Percentiles rank a stretch among this genome's conserved stretches.
phyloP scores from a whole-genome alignment of 2,888 invertebrate genomes.

The Dryocosmus kuriphilus region DNA sequence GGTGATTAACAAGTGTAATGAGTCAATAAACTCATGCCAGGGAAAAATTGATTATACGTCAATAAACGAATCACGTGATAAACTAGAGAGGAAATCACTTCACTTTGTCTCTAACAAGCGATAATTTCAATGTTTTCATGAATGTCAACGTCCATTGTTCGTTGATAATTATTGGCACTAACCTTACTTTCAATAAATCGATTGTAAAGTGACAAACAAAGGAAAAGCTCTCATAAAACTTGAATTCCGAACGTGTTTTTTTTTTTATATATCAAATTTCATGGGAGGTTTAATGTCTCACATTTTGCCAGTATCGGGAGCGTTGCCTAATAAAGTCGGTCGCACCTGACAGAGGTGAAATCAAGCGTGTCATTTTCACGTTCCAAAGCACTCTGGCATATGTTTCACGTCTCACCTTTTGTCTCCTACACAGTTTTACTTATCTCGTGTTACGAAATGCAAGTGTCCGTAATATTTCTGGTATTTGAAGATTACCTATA shows the following conservation, averaged over 20 bases:
- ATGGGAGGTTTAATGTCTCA: slow-evolving; percentile 19
- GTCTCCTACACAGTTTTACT: background rate
- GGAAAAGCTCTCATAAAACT: slow-evolving; percentile 12
- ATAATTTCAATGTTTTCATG: slow-evolving; percentile 17
- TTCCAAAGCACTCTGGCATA: slow-evolving; percentile 23
- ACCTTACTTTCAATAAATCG: background rate
- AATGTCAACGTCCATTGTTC: slow-evolving; percentile 32
- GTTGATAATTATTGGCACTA: background rate
- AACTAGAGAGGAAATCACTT: slow-evolving; percentile 6
- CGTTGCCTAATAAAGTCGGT: slow-evolving; percentile 30
- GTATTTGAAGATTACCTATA: background rate
- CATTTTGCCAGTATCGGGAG: slow-evolving; percentile 6
- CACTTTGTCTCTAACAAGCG: background rate
- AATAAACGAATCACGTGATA: background rate
- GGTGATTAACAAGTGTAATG: slow-evolving; percentile 27
- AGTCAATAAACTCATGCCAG: slow-evolving; percentile 31
- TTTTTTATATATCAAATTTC: slow-evolving; percentile 25
- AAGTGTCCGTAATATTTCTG: too few species aligned
- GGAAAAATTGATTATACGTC: slow-evolving; percentile 9
- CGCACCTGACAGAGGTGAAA: slow-evolving; percentile 34
- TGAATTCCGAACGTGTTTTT: slow-evolving; percentile 12
- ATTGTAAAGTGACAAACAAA: slow-evolving; percentile 22
- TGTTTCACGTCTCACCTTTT: slow-evolving; percentile 15
- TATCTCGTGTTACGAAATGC: background rate
- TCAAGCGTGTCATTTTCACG: slow-evolving; percentile 34